These are phyloP conservation scores for Axis porcinus DNA, from an alignment of 2,113 vertebrate species.

Conservation along the genomic window DNA sequence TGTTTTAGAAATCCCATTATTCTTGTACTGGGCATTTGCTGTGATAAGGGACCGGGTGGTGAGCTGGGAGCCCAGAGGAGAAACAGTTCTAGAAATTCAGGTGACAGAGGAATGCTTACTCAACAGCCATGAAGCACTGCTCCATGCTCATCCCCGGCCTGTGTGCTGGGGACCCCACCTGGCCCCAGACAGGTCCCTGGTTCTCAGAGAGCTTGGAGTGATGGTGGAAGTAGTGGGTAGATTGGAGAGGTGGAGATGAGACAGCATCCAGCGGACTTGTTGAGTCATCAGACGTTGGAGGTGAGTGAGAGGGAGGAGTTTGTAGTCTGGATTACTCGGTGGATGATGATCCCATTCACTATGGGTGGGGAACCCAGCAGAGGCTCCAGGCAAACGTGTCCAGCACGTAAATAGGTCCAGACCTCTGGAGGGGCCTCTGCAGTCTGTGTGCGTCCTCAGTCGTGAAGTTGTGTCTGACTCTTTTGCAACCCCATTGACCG, in stretches of 20 bases:
- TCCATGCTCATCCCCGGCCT: background rate
- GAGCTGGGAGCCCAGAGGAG: background rate
- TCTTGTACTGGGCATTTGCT: background rate
- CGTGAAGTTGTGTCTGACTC: background rate
- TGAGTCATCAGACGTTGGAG: background rate
- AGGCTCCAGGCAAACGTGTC: background rate
- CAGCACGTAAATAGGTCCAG: fast-evolving
- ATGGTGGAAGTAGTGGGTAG: background rate
- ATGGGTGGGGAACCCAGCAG: background rate
- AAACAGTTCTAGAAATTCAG: background rate
- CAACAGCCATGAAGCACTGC: background rate
- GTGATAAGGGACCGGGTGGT: background rate
- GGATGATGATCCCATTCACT: background rate
- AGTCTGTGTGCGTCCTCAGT: background rate
- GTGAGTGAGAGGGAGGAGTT: background rate
- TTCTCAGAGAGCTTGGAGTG: background rate
- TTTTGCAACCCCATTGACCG: background rate
- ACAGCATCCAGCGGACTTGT: background rate
- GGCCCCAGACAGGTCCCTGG: background rate
- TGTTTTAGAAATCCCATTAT: background rate
- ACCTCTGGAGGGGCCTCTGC: background rate
- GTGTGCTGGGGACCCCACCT: background rate
- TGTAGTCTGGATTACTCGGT: background rate
- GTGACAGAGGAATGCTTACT: background rate
- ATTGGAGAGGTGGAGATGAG: background rate